phyloP scores from a whole-genome alignment of 2,113 vertebrate genomes.

The Oreochromis tanganicae region DNA sequence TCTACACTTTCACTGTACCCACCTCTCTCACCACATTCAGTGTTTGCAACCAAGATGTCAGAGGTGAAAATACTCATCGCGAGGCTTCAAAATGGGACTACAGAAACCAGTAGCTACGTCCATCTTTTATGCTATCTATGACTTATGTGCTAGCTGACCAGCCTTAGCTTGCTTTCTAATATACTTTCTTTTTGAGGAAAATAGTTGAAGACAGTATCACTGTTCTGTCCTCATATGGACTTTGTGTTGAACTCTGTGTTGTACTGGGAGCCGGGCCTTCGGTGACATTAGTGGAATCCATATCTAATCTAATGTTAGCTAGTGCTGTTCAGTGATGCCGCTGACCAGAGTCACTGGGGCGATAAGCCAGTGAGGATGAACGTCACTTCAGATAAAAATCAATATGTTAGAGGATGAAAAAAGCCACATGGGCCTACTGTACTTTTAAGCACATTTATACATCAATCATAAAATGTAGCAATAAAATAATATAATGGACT shows the following conservation, averaged over 20 bases:
- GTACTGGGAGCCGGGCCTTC: background rate
- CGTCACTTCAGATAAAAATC: background rate
- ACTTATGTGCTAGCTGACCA: background rate
- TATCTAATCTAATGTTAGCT: background rate
- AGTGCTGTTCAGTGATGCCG: background rate
- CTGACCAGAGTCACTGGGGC: background rate
- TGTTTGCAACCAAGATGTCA: background rate
- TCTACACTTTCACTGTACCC: background rate
- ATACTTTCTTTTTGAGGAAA: background rate
- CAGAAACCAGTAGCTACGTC: background rate
- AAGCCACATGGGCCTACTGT: fast-evolving
- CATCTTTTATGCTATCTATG: background rate
- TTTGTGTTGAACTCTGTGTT: background rate
- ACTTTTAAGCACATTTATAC: background rate
- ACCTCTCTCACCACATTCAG: background rate
- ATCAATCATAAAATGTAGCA: background rate
- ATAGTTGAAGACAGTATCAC: background rate
- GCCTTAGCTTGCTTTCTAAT: background rate
- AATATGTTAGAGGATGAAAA: background rate
- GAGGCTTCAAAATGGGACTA: background rate
- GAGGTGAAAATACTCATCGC: background rate
- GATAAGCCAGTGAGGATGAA: background rate
- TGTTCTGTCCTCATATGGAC: background rate
- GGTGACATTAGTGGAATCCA: background rate
- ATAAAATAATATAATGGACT: background rate